These are phyloP conservation scores for Hippotragus niger DNA, from an alignment of 2,113 vertebrate genomes.

Conservation along the genomic window DNA sequence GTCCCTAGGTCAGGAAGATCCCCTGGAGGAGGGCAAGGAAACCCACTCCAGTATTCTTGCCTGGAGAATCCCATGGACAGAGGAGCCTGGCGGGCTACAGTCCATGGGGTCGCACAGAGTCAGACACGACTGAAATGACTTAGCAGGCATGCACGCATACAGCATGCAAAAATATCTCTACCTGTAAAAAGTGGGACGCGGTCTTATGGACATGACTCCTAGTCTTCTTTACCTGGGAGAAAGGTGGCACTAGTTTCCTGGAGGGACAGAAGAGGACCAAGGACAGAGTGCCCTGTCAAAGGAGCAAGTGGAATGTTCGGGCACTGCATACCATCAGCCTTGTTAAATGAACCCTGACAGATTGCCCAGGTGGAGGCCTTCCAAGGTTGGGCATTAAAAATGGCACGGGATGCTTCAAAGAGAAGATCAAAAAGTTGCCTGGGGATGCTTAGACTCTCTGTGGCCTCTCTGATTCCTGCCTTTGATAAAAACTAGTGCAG, in stretches of 20 bases:
- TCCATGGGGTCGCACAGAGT: background rate
- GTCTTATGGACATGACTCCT: background rate
- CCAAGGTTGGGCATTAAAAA: background rate
- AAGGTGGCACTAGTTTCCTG: background rate
- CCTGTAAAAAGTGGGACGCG: background rate
- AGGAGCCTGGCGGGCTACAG: background rate
- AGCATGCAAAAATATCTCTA: background rate
- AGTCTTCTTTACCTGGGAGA: background rate
- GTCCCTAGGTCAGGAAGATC: background rate
- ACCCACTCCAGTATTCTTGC: background rate
- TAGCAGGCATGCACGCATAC: background rate
- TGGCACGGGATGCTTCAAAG: background rate
- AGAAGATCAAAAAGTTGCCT: background rate
- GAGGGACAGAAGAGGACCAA: background rate
- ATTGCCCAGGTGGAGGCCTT: background rate
- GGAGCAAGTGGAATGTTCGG: background rate
- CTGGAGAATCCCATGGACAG: background rate
- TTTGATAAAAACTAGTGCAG: slow-evolving; percentile 13
- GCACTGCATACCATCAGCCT: background rate
- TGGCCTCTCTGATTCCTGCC: background rate
- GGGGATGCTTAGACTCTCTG: background rate
- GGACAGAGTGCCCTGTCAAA: background rate
- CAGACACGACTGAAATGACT: background rate
- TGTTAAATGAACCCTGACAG: background rate
- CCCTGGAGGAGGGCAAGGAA: background rate